Conservation (phyloP, 2,797 vertebrate genomes). For the Mormyrus proboscirostris region DNA sequence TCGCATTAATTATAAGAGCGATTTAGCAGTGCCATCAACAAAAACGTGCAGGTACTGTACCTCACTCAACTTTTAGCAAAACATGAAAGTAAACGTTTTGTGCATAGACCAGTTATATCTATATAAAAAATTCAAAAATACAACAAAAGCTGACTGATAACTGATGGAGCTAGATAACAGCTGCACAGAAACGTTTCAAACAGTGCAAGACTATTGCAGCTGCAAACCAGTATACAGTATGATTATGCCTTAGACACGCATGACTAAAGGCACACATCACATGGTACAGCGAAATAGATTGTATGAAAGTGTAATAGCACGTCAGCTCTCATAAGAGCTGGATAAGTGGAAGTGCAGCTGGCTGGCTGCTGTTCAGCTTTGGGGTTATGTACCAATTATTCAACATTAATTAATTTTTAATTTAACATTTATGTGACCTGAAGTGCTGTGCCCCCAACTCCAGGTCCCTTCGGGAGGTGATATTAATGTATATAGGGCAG, state of each 20-base stretch:
- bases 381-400: slow-evolving; percentile 27
- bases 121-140: neutral
- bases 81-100: neutral
- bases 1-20: neutral
- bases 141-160: neutral
- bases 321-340: slow-evolving; percentile 4
- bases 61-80: neutral
- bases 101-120: neutral
- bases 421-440: slow-evolving; percentile 26
- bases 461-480: slow-evolving; percentile 18
- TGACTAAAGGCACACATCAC: neutral
- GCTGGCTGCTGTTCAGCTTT: slow-evolving; percentile 18
- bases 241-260: neutral
- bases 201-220: neutral
- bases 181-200: neutral
- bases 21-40: neutral
- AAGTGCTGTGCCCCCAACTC: neutral
- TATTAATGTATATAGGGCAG: slow-evolving; percentile 25
- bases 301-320: neutral
- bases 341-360: slow-evolving; percentile 21
- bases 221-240: neutral
- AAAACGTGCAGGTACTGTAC: neutral
- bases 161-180: neutral
- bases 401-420: slow-evolving; percentile 28
- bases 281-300: neutral